Base-by-base conservation (phyloP, 2,888 invertebrate genomes). In the Platerodrilus igneus region DNA sequence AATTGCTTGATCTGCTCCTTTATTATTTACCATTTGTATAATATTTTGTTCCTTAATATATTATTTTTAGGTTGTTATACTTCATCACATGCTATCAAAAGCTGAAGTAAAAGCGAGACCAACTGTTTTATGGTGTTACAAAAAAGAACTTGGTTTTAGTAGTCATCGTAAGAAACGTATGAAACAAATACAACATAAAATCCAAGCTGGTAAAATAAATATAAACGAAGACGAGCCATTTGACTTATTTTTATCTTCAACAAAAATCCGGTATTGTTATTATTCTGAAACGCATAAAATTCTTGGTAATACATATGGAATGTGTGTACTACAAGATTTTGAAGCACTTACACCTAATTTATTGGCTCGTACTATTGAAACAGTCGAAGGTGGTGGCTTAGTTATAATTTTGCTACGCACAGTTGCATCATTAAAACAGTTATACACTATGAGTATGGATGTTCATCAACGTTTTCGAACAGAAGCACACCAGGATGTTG, bases 401-500 rank as follows among this genome's bases (percentile, higher is more conserved):
- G 79, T 99, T 37, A 82, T 96, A 30, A 75, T 99, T 44, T 73
- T 99, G 4, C 72, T 99, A 8, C 83, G 87, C 60, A 80, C 86
- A 0, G 76, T 99, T 60, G 77, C 79, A 37, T 96, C 96, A 0
- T 71, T 99, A 14, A 83, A 91, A 60, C 96, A 99, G 64, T 74
- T 99, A 3, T 97, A 90, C 64, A 88, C 96, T 0, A 86, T 99
- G 76, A 84, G 85, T 48, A 99, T 99, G 99, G 99, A 99, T 74
- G 95, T 99, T 1, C 99, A 99, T 73, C 82, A 90, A 48, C 77
- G 91, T 53, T 94, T 89, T 64, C 79, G 96, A 51, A 99, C 97
- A 0, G 96, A 97, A 72, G 87, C 94, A 0, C 90, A 96, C 63
- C 81, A 86, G 60, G 85, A 90, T 59, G 80, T 99, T 9, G 86